Percentiles rank a stretch among this genome's conserved stretches.
Conservation (phyloP, 2,888 invertebrate species). For the Lissocephala sabroskyi region DNA sequence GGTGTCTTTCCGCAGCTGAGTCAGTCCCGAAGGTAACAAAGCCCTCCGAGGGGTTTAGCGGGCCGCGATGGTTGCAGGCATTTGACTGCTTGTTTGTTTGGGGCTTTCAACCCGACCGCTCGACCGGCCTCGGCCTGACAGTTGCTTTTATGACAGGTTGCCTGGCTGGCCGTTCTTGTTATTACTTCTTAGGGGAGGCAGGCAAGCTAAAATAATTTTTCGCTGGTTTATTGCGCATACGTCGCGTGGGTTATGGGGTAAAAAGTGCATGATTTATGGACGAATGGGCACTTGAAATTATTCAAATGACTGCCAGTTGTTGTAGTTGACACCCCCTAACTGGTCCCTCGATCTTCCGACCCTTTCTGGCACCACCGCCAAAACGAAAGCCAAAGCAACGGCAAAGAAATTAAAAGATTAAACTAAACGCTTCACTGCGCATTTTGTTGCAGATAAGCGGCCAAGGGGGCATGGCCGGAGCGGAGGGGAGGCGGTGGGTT, state of each 20-base stretch:
- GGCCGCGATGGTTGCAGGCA: too few species aligned
- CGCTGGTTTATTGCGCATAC: slow-evolving; percentile 46
- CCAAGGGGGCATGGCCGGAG: slow-evolving; percentile 26
- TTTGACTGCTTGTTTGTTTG: too few species aligned
- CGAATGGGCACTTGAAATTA: slow-evolving; percentile 10
- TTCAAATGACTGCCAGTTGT: not conserved
- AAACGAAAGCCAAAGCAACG: not conserved
- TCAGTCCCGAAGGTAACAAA: too few species aligned
- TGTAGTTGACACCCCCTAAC: not conserved
- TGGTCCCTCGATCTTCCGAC: too few species aligned
- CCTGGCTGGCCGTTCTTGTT: too few species aligned
- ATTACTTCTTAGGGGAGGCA: slow-evolving; percentile 4
- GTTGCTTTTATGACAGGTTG: slow-evolving; percentile 59
- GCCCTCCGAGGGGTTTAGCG: too few species aligned
- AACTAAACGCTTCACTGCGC: slow-evolving; percentile 52
- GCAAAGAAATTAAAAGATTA: slow-evolving; percentile 41
- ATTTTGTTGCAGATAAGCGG: slow-evolving; percentile 26
- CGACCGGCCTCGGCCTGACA: too few species aligned
- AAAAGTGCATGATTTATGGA: slow-evolving; percentile 45
- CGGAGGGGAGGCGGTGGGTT: not conserved
- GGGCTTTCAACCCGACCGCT: too few species aligned
- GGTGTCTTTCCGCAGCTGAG: too few species aligned
- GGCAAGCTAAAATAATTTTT: slow-evolving; percentile 58
- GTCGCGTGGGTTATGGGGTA: slow-evolving; percentile 28
- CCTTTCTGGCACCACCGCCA: too few species aligned